Evolutionary conservation across 1,140 invertebrate species (phyloP).

Genomic region (Saccostrea glomerata): DNA sequence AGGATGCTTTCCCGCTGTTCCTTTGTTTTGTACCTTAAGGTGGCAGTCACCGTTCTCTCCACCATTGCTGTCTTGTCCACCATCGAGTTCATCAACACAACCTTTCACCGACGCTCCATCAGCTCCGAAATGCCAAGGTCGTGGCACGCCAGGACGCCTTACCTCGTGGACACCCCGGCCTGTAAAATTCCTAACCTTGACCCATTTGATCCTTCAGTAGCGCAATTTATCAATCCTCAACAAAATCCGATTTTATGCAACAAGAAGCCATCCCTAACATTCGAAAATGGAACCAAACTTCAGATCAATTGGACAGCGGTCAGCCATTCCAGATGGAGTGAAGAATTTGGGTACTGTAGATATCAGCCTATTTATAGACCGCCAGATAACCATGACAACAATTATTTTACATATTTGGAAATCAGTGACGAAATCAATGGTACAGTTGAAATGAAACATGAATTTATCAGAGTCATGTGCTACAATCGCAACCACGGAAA

Average conservation of each 20-base stretch:
- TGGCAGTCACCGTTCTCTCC: background rate
- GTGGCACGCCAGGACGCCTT: background rate
- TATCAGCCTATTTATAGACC: constrained; percentile 44
- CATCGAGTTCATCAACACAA: constrained; percentile 24
- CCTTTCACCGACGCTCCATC: background rate
- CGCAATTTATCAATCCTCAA: constrained; percentile 1
- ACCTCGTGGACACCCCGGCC: constrained; percentile 37
- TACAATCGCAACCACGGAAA: constrained; percentile 63
- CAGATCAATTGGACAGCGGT: constrained; percentile 65
- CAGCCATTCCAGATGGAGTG: constrained; percentile 57
- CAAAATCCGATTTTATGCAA: constrained; percentile 82
- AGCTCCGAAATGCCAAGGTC: background rate
- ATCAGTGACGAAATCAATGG: constrained; percentile 54
- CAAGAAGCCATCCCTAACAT: constrained; percentile 77
- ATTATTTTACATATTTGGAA: constrained; percentile 57
- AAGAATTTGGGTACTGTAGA: constrained; percentile 50
- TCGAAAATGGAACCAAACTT: constrained; percentile 64
- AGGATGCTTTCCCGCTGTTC: background rate
- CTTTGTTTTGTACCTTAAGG: background rate
- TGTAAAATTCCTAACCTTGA: constrained; percentile 53
- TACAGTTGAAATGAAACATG: constrained; percentile 57
- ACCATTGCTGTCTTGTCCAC: background rate
- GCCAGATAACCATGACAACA: constrained; percentile 59
- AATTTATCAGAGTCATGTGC: constrained; percentile 74
- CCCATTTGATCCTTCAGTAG: constrained; percentile 47